A percentile compares a stretch with the other conserved stretches of the same genome.
phyloP scores from a whole-genome alignment of 2,888 invertebrate species.

The Tetanocera ferruginea region DNA sequence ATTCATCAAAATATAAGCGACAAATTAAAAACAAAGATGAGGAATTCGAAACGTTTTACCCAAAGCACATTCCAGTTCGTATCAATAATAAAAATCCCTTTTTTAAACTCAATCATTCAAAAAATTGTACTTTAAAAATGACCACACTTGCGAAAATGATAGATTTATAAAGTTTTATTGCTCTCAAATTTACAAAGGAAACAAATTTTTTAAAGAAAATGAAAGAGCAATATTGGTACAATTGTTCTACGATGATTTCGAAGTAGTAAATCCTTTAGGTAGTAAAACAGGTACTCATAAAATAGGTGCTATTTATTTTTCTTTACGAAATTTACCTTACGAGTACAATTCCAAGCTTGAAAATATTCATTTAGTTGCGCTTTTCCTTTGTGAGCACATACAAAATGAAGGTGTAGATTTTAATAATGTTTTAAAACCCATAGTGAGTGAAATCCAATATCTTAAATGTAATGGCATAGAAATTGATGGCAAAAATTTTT shows the following conservation, averaged over 20 bases:
- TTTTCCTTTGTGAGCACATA: conserved; percentile 26
- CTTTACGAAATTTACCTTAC: conserved; percentile 22
- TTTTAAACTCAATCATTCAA: too few species aligned
- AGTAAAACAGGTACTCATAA: conserved; percentile 30
- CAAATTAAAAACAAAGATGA: too few species aligned
- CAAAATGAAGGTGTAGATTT: conserved; percentile 28
- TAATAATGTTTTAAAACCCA: conserved; percentile 15
- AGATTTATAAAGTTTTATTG: conserved; percentile 13
- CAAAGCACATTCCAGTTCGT: too few species aligned
- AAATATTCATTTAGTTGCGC: conserved; percentile 25
- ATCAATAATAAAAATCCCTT: too few species aligned
- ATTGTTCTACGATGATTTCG: conserved; percentile 21
- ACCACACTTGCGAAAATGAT: too few species aligned
- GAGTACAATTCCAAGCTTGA: conserved; percentile 24
- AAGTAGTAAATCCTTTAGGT: conserved; percentile 14
- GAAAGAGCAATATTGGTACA: conserved; percentile 27
- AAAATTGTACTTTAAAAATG: too few species aligned
- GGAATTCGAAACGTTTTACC: too few species aligned
- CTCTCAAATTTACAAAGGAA: conserved; percentile 32
- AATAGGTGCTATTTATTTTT: conserved; percentile 12
- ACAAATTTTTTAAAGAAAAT: conserved; percentile 33
- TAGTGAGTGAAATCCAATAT: not conserved
- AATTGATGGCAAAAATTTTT: conserved; percentile 22
- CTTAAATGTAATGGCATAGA: conserved; percentile 12
- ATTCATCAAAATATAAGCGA: too few species aligned